phyloP scores from a whole-genome alignment of 2,113 vertebrate species.

The Myotis brandtii region DNA sequence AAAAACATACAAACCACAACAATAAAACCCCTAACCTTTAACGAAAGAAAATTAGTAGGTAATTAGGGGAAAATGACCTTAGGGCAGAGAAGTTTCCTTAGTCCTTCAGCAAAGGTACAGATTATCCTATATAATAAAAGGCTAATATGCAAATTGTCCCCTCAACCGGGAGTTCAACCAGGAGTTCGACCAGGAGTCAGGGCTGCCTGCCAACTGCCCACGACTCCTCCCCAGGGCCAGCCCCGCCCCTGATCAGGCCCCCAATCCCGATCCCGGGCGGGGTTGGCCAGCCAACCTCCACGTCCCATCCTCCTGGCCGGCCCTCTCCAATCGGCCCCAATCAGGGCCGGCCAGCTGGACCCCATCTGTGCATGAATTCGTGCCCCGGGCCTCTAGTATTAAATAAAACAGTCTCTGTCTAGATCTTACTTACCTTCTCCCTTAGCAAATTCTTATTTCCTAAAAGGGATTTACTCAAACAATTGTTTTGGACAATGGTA shows the following conservation, averaged over 20 bases:
- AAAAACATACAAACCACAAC: not conserved
- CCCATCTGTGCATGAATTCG: no score
- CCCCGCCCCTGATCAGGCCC: no score
- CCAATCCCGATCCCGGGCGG: no score
- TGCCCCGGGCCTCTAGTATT: not conserved
- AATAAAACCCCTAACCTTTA: not conserved
- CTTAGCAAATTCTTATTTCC: slow-evolving; percentile 43
- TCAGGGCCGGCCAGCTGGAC: no score
- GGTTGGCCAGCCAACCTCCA: no score
- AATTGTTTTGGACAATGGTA: slow-evolving; percentile 8
- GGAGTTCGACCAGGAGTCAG: no score
- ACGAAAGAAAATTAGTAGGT: not conserved
- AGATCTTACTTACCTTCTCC: not conserved
- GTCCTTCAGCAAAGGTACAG: not conserved
- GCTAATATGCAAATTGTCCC: no score
- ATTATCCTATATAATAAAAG: not conserved
- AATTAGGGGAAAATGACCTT: not conserved
- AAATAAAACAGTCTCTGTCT: slow-evolving; percentile 22
- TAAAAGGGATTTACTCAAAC: slow-evolving; percentile 39
- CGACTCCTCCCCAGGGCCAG: no score
- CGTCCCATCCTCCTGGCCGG: no score
- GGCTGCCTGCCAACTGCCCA: no score
- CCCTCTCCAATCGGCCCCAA: no score
- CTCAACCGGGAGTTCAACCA: no score
- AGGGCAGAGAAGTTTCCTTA: not conserved